phyloP scores from a whole-genome alignment of 2,888 invertebrate genomes.

The Ornithoptera alexandrae region DNA sequence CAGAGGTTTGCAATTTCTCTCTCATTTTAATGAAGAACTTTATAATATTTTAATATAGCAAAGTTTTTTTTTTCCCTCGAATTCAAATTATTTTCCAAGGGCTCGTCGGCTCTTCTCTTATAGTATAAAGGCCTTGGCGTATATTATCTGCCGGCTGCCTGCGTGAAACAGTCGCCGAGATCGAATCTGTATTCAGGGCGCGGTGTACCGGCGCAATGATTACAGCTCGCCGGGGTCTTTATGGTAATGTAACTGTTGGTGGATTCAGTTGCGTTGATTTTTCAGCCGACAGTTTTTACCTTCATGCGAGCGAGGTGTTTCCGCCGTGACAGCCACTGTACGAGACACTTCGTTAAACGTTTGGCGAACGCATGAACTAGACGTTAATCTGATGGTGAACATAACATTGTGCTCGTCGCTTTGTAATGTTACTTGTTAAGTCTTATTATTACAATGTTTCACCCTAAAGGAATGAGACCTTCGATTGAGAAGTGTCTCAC shows the following conservation, averaged over 20 bases:
- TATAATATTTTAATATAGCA: constrained; percentile 5
- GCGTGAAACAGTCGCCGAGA: constrained; percentile 31
- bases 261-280: constrained; percentile 69
- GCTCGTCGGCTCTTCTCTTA: constrained; percentile 4
- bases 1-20: too few relatives aligned
- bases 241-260: constrained; percentile 63
- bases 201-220: constrained; percentile 59
- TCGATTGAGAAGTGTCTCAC: too few relatives aligned
- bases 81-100: constrained; percentile 23
- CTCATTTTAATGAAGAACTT: not conserved
- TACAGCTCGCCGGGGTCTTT: constrained; percentile 62
- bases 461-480: too few relatives aligned
- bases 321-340: too few relatives aligned
- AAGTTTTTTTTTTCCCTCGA: constrained; percentile 15
- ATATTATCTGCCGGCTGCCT: constrained; percentile 29
- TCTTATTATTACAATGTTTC: too few relatives aligned
- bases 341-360: too few relatives aligned
- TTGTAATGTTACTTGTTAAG: too few relatives aligned
- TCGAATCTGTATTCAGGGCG: constrained; percentile 56
- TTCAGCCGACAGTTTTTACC: constrained; percentile 12
- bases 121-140: constrained; percentile 20
- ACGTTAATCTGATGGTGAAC: too few relatives aligned
- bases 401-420: too few relatives aligned
- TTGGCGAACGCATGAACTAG: too few relatives aligned
- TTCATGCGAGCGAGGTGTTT: not conserved